Evolutionary conservation across 2,797 vertebrate species (phyloP), one percentile per base, ranked within the genome.

Genomic region (Scarus forsteni): DNA sequence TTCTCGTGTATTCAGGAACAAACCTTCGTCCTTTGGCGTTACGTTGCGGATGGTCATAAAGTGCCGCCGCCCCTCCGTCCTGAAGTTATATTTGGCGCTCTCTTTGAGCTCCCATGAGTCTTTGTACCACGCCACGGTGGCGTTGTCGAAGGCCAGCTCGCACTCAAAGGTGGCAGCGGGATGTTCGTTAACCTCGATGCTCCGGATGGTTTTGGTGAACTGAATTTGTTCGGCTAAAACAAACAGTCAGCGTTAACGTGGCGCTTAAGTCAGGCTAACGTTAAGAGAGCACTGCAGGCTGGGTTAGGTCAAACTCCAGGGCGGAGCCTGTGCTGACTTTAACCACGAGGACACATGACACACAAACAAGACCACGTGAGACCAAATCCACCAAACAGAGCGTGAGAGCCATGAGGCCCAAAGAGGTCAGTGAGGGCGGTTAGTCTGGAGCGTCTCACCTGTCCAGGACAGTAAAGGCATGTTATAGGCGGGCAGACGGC

Each of bases 11-110:
- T 44, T 42, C 40, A 12, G 3, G 5, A 12, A 85, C 87, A 92
- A 93, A 98, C 97, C 97, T 98, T 98, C 97, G 3, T 98, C 97
- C 59, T 98, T 95, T 57, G 96, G 94, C 10, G 96, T 96, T 61
- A 99, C 96, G 8, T 96, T 96, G 91, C 93, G 92, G 89, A 98
- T 99, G 63, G 95, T 97, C 97, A 99, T 98, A 77, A 97, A 97
- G 88, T 98, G 96, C 19, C 95, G 95, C 15, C 95, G 96, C 9
- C 96, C 97, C 56, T 96, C 96, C 3, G 92, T 97, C 89, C 94
- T 95, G 79, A 98, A 98, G 86, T 95, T 97, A 93, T 98, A 98
- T 73, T 98, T 98, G 58, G 93, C 91, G 83, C 96, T 97, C 80
- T 98, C 97, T 66, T 71, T 94, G 69, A 98, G 94, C 80, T 97